Evolutionary conservation across 2,113 vertebrate genomes (phyloP).

Genomic region (Laticauda colubrina): DNA sequence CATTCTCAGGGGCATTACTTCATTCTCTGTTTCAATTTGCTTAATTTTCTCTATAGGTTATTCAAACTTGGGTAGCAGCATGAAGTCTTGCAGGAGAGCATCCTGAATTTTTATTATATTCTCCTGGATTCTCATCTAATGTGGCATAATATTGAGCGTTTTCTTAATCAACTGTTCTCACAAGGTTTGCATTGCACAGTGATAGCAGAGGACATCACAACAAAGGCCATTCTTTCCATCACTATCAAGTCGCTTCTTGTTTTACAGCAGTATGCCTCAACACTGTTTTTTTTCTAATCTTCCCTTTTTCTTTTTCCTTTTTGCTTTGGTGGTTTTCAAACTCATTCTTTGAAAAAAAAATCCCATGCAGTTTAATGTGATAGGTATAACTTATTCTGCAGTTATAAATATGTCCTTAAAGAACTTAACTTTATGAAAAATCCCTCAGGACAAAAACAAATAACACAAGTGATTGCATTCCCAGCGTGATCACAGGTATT

Average conservation of each 20-base stretch:
- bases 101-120: conserved; percentile 50
- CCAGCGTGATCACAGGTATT: background rate
- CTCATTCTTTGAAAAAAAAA: background rate
- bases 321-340: background rate
- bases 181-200: background rate
- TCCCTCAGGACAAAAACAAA: background rate
- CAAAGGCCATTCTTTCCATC: conserved; percentile 10
- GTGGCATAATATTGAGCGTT: background rate
- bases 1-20: conserved; percentile 67
- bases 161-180: conserved; percentile 39
- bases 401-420: background rate
- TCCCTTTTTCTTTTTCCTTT: background rate
- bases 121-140: conserved; percentile 56
- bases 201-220: conserved; percentile 3
- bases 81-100: conserved; percentile 38
- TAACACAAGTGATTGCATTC: background rate
- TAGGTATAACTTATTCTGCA: background rate
- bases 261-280: background rate
- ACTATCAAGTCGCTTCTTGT: conserved; percentile 12
- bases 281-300: background rate
- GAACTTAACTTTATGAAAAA: background rate
- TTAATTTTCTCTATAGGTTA: conserved; percentile 70
- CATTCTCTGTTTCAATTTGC: conserved; percentile 66
- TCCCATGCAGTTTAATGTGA: background rate
- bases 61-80: conserved; percentile 44